Evolutionary conservation across 2,797 vertebrate genomes (phyloP), one percentile per base, ranked within the genome.

Genomic region (Liparis tanakae): DNA sequence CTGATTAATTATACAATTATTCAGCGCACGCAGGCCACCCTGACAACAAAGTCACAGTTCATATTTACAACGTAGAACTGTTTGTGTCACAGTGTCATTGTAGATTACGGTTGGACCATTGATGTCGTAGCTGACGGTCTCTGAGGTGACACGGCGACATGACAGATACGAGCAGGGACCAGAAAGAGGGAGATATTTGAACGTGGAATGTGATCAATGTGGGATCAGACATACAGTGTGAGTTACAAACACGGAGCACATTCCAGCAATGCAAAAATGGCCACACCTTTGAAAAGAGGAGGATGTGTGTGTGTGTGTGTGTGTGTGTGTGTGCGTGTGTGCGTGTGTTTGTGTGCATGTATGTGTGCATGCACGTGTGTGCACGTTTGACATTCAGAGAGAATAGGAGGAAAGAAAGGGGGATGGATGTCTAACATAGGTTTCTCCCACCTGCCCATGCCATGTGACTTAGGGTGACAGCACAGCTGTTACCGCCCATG

Each of bases 381-480:
- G 22, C 17, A 36, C n/a, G 53, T 78, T 65, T 91, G 85, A 87
- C 87, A 91, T 90, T 84, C 81, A 84, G 58, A 50, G 72, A 85
- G 74, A 86, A 79, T 81, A 76, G 77, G 71, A 76, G 83, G 74
- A 76, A 74, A 79, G 62, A 69, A 75, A 62, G 55, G 59, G 78
- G 78, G 71, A 54, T 84, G 78, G 65, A 77, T 78, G 82, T 86
- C 83, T 75, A 57, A 78, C 84, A 89, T 89, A 88, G 85, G 88
- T 88, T 82, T 85, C 74, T 85, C 78, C 92, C 92, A 94, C 92
- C 92, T 93, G 92, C 90, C 89, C 67, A 69, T 85, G 85, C 86
- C 90, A 93, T 85, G 89, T 93, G 92, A 89, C 86, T 83, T 37
- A 56, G 85, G 85, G 83, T 86, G 88, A 92, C 83, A 86, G 85